Conservation (phyloP, 2,888 invertebrate species). For the Ophion ventricosus region DNA sequence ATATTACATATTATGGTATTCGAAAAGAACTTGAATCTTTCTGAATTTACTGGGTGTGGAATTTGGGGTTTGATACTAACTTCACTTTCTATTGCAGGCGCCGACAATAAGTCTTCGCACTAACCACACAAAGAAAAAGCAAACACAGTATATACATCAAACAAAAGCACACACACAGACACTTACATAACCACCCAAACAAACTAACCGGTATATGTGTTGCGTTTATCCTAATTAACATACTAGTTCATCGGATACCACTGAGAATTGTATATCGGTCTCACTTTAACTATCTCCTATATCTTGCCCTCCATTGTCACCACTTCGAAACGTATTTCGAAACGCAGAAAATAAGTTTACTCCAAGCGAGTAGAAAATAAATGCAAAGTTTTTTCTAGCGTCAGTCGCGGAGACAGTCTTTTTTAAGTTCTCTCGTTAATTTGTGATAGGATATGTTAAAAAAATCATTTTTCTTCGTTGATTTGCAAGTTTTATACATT, state of each 20-base stretch:
- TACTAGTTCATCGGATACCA: constrained; percentile 51
- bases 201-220: constrained; percentile 76
- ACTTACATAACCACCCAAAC: constrained; percentile 67
- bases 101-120: constrained; percentile 84
- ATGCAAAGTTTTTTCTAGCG: constrained; percentile 29
- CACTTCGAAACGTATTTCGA: constrained; percentile 61
- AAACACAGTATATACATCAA: constrained; percentile 66
- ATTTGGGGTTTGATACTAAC: constrained; percentile 78
- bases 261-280: constrained; percentile 55
- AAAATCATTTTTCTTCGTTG: constrained; percentile 27
- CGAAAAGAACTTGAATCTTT: constrained; percentile 15
- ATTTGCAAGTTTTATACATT: constrained; percentile 33
- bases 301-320: constrained; percentile 49
- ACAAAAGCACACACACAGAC: constrained; percentile 47
- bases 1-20: background rate
- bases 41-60: constrained; percentile 50
- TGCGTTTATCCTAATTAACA: constrained; percentile 66
- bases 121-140: constrained; percentile 77
- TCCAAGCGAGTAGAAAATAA: constrained; percentile 29
- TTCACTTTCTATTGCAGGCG: constrained; percentile 83
- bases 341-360: constrained; percentile 52
- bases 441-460: constrained; percentile 9
- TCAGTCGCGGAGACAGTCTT: constrained; percentile 22
- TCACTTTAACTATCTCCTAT: constrained; percentile 47
- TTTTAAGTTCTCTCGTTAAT: constrained; percentile 19